phyloP scores from a whole-genome alignment of 2,888 invertebrate genomes.

The Lutraria lutraria region DNA sequence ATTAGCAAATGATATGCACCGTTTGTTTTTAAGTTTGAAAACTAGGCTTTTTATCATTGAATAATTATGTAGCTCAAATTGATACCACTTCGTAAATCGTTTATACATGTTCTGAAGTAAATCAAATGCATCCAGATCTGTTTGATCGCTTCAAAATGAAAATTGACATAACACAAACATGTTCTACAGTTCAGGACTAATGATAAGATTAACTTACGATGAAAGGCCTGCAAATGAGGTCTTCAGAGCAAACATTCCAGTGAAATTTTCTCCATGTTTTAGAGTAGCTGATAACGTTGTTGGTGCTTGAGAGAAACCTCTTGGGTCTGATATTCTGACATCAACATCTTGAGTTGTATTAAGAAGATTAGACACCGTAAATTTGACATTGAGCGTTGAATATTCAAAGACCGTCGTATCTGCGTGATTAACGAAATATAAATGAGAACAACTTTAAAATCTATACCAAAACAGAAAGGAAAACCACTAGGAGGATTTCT shows the following conservation, averaged over 20 bases:
- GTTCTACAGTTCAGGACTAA: not conserved
- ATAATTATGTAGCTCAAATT: not conserved
- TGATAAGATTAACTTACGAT: constrained; percentile 45
- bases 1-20: not conserved
- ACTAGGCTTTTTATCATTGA: not conserved
- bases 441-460: too few species aligned
- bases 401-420: constrained; percentile 61
- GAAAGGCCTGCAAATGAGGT: constrained; percentile 55
- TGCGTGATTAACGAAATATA: constrained; percentile 18
- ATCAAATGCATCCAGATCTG: too few species aligned
- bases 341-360: constrained; percentile 53
- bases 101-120: too few species aligned
- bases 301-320: constrained; percentile 52
- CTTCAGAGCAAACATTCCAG: constrained; percentile 53
- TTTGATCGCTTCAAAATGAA: too few species aligned
- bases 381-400: constrained; percentile 55
- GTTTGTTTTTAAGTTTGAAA: not conserved
- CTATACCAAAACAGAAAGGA: too few species aligned
- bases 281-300: constrained; percentile 28
- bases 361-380: constrained; percentile 56
- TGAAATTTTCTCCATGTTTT: constrained; percentile 47
- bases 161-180: too few species aligned
- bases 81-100: not conserved
- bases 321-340: constrained; percentile 63
- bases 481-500: too few species aligned